Percentiles rank a stretch among this genome's conserved stretches.
Evolutionary conservation across 2,113 vertebrate species (phyloP).

Genomic region (Hippotragus niger): DNA sequence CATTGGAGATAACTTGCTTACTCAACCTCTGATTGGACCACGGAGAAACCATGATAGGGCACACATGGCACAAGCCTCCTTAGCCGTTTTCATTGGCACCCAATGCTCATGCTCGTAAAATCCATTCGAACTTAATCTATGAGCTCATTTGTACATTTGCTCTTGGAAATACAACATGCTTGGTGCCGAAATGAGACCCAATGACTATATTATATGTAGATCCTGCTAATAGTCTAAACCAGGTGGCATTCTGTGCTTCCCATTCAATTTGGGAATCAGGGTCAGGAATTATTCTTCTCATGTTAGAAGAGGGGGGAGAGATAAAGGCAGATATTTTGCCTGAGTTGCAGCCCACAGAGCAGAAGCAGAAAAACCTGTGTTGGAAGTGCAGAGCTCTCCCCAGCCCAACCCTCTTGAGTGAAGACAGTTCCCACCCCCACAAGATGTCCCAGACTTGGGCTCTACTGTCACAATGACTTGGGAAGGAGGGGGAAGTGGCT

Average conservation of each 20-base stretch:
- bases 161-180: not conserved
- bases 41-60: not conserved
- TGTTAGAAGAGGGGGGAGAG: not conserved
- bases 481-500: not conserved
- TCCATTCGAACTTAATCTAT: not conserved
- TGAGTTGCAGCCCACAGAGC: not conserved
- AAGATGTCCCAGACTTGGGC: not conserved
- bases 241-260: not conserved
- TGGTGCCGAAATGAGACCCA: not conserved
- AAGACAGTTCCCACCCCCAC: not conserved
- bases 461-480: not conserved
- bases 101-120: not conserved
- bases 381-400: not conserved
- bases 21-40: not conserved
- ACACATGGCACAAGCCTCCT: not conserved
- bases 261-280: not conserved
- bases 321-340: not conserved
- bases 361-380: not conserved
- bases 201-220: not conserved
- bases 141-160: not conserved
- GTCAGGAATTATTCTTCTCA: not conserved
- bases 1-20: not conserved
- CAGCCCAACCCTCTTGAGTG: not conserved
- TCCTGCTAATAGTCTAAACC: not conserved
- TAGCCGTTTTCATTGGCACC: not conserved